Base-by-base conservation (phyloP, 2,888 invertebrate genomes). In the Thera obeliscata region DNA sequence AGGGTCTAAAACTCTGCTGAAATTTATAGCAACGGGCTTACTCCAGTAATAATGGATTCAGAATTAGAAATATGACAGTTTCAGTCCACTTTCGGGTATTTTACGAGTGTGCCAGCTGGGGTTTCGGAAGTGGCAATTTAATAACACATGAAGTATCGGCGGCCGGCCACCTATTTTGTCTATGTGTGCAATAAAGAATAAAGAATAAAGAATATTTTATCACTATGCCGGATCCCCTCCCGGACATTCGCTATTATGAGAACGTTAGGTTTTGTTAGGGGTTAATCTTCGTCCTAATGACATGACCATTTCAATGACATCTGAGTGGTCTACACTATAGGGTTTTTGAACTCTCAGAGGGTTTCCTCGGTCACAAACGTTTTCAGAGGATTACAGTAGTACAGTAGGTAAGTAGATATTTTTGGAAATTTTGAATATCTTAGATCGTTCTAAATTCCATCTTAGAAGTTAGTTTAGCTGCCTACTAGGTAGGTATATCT, bases 21-120 rank as follows among this genome's bases (percentile, higher is more conserved):
- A 46, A 67, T 61, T 68, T 61, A 68, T 64, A 55, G 68, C 52
- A 52, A 54, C 33, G n/a, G n/a, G 50, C 50, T 49, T 57, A 41
- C 12, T 58, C 61, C 60, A 63, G 65, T 60, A 62, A 57, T 68
- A 67, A 70, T 67, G 67, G 64, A 62, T 61, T 64, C 64, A 49
- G 64, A 61, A 59, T 59, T 64, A 62, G 67, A 70, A 52, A 67
- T 67, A 62, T 62, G 67, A 64, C 70, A 62, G 67, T 64, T 64
- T n/a, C 67, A 61, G 70, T 64, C 67, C 61, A 61, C 67, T 66
- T 57, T 55, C 64, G 43, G 55, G 50, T 67, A 59, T 67, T 64
- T 70, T 70, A 70, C 70, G 70, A 64, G 58, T 56, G 56, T 43
- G 64, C 56, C 70, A 67, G 64, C 63, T 67, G 67, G 56, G 69